A percentile compares a stretch with the other conserved stretches of the same genome.
Evolutionary conservation across 2,797 vertebrate genomes (phyloP).

Genomic region (Eremophila alpestris): DNA sequence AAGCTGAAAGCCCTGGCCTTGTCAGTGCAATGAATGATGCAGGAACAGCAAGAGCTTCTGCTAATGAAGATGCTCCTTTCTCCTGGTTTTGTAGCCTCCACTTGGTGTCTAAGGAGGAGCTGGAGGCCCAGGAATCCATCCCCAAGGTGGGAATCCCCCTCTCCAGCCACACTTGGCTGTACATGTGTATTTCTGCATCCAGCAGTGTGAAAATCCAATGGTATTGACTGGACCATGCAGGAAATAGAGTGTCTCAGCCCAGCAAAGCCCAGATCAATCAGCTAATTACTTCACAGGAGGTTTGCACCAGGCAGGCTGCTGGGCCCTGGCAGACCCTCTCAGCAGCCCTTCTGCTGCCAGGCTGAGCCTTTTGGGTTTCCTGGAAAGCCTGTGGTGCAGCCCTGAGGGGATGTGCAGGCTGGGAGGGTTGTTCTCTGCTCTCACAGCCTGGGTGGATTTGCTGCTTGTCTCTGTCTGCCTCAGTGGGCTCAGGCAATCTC

Average conservation of each 20-base stretch:
- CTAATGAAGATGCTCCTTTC: not conserved
- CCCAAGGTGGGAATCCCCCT: not conserved
- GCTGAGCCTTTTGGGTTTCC: not conserved
- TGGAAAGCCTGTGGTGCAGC: not conserved
- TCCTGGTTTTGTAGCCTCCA: not conserved
- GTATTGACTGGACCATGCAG: not conserved
- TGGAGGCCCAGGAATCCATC: not conserved
- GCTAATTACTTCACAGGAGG: not conserved
- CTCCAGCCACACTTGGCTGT: not conserved
- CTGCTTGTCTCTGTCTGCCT: constrained; percentile 12
- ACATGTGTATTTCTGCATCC: not conserved
- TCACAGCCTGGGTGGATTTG: not conserved
- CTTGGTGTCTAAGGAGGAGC: not conserved
- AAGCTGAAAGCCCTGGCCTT: not conserved
- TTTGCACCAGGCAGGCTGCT: not conserved
- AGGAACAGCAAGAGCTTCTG: not conserved
- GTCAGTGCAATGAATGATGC: not conserved
- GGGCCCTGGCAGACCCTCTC: not conserved
- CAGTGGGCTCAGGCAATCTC: constrained; percentile 48
- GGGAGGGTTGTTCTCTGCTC: not conserved
- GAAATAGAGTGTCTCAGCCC: not conserved
- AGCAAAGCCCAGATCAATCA: not conserved
- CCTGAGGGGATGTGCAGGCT: not conserved
- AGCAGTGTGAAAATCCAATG: not conserved
- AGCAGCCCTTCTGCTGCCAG: not conserved